Percentiles rank a stretch among this genome's conserved stretches.
These are phyloP conservation scores for Moxostoma hubbsi DNA, from an alignment of 2,797 vertebrate genomes.

Conservation along the genomic window DNA sequence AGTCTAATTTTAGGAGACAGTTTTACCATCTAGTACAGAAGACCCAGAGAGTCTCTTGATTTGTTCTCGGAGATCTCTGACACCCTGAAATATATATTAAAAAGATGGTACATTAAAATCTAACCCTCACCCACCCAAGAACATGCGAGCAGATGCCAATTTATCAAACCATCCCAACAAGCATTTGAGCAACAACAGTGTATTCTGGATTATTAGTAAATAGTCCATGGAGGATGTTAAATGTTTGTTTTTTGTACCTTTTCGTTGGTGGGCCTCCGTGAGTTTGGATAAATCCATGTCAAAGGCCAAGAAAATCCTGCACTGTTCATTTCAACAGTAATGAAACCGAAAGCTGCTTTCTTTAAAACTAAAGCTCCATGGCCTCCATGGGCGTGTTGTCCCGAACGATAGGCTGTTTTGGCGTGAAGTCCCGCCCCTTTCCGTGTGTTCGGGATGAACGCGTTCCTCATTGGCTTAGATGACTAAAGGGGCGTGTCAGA, in stretches of 20 bases:
- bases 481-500: slow-evolving; percentile 16
- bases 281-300: not conserved
- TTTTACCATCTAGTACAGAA: slow-evolving; percentile 29
- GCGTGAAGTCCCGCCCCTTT: slow-evolving; percentile 6
- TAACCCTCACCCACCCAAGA: not conserved
- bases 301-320: not conserved
- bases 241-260: slow-evolving; percentile 20
- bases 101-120: not conserved
- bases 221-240: no score
- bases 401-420: not conserved
- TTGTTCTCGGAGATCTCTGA: slow-evolving; percentile 5
- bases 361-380: not conserved
- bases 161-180: not conserved
- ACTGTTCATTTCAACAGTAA: slow-evolving; percentile 1
- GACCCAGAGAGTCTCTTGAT: slow-evolving; percentile 4
- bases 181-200: not conserved
- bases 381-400: not conserved
- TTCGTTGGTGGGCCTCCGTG: not conserved
- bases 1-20: not conserved
- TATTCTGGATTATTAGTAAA: not conserved
- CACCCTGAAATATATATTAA: not conserved
- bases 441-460: not conserved
- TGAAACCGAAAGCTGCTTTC: slow-evolving; percentile 39
- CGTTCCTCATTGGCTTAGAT: slow-evolving; percentile 31
- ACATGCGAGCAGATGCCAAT: not conserved